Conservation (phyloP, 2,113 vertebrate species). For the Microcebus lehilahytsara region DNA sequence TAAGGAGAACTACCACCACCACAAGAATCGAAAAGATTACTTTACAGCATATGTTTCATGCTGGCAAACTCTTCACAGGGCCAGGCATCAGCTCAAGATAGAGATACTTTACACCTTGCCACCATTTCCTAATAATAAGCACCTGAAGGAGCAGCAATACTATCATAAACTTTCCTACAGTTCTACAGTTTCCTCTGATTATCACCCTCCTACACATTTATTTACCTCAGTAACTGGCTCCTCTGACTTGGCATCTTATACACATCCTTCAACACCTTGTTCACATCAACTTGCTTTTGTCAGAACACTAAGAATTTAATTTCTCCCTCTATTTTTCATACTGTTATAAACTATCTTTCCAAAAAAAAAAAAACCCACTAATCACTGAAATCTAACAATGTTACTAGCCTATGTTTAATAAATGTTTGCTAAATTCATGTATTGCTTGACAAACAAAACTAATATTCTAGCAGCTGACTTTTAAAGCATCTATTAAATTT, state of each 20-base stretch:
- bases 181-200: not conserved
- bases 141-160: not conserved
- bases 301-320: conserved; percentile 11
- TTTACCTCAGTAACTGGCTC: not conserved
- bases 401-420: not conserved
- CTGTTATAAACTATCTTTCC: not conserved
- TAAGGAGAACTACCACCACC: not conserved
- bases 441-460: conserved; percentile 18
- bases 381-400: not conserved
- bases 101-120: not conserved
- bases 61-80: not conserved
- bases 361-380: conserved; percentile 35
- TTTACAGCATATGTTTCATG: not conserved
- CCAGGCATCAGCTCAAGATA: not conserved
- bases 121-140: not conserved
- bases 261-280: not conserved
- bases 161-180: not conserved
- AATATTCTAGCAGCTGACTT: conserved; percentile 38
- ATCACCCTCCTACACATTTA: not conserved
- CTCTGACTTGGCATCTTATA: not conserved
- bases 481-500: conserved; percentile 19
- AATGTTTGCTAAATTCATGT: not conserved
- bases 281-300: conserved; percentile 24
- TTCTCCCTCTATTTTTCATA: conserved; percentile 18
- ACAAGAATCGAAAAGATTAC: not conserved